phyloP scores from a whole-genome alignment of 2,797 vertebrate genomes.

The Dermochelys coriacea region DNA sequence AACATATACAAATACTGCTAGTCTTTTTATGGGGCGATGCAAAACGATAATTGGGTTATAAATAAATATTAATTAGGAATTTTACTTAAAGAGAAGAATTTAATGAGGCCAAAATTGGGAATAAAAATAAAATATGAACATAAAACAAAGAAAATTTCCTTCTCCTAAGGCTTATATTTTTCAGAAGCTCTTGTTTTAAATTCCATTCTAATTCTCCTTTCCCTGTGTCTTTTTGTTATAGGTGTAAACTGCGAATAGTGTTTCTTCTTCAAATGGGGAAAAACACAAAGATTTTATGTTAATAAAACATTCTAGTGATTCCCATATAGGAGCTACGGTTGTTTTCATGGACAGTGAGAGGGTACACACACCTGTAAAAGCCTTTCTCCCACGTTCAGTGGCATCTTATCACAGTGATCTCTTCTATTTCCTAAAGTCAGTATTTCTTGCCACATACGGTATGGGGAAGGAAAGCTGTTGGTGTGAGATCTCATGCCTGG shows the following conservation, averaged over 20 bases:
- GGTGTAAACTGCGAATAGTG: constrained; percentile 27
- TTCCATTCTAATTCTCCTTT: constrained; percentile 42
- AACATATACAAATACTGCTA: neutral
- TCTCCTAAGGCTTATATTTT: neutral
- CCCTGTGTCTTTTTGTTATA: constrained; percentile 15
- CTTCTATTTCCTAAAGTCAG: neutral
- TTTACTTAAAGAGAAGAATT: constrained; percentile 5
- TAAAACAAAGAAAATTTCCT: neutral
- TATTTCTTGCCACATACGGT: neutral
- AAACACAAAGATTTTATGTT: constrained; percentile 39
- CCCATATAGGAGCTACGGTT: constrained; percentile 10
- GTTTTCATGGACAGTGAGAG: neutral
- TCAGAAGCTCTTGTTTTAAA: constrained; percentile 43
- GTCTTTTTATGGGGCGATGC: neutral
- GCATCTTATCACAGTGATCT: neutral
- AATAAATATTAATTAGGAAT: constrained; percentile 23
- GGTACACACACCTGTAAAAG: neutral
- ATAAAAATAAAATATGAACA: constrained; percentile 33
- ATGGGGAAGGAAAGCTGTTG: neutral
- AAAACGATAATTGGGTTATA: neutral
- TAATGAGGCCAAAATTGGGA: constrained; percentile 32
- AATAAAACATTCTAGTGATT: constrained; percentile 29
- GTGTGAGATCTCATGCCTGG: neutral
- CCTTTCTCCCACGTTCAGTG: neutral
- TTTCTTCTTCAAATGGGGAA: constrained; percentile 12